These are phyloP conservation scores for Mesodorylaimus sp. DNA, from an alignment of 2,888 invertebrate genomes.

Conservation along the genomic window DNA sequence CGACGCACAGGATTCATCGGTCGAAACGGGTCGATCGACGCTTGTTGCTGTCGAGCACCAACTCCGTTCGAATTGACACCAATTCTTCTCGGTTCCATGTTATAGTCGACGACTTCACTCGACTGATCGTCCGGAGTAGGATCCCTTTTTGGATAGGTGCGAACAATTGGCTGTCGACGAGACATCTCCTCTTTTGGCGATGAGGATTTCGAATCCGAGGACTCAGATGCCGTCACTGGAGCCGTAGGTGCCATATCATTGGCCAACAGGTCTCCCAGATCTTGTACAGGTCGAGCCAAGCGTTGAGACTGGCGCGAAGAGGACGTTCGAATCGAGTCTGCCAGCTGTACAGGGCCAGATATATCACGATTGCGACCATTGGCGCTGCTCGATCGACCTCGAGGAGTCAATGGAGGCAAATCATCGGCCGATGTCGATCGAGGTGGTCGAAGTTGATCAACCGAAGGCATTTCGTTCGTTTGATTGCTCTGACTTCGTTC, in stretches of 20 bases:
- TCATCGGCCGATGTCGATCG: background rate
- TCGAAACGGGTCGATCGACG: no score
- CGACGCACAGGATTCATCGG: background rate
- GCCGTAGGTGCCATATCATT: no score
- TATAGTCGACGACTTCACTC: background rate
- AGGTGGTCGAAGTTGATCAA: background rate
- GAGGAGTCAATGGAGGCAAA: background rate
- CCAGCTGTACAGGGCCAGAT: no score
- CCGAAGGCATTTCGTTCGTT: background rate
- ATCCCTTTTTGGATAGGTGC: background rate
- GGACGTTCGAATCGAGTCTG: background rate
- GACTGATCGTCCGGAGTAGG: background rate
- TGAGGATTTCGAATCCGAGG: background rate
- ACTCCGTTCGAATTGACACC: background rate
- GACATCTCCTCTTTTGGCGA: background rate
- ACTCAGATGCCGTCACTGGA: no score
- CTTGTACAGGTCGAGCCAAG: no score
- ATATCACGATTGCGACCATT: no score
- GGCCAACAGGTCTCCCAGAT: no score
- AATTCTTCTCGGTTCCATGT: no score
- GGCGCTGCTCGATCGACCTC: background rate
- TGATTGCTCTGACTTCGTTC: background rate
- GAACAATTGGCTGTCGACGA: background rate
- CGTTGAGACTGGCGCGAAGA: background rate
- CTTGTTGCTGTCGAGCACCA: background rate